Conservation (phyloP, 30 jellyfish, hydroid and myxozoan genomes). For the Mastigias papua region DNA sequence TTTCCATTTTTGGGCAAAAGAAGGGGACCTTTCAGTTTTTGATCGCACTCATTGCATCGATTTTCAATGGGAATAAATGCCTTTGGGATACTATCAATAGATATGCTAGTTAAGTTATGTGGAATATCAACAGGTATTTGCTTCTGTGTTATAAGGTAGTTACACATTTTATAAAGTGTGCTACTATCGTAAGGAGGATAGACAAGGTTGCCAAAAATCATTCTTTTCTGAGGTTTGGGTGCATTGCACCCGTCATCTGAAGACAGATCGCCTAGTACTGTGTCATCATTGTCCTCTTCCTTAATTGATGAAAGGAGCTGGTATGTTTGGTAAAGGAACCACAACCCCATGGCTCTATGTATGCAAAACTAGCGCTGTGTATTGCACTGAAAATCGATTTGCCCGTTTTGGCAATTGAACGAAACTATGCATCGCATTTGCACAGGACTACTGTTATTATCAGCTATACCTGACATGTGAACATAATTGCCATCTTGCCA, state of each 20-base stretch:
- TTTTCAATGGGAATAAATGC: not conserved
- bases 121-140: not conserved
- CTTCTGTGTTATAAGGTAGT: not conserved
- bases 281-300: not conserved
- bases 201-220: not conserved
- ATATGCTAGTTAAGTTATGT: not conserved
- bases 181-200: not conserved
- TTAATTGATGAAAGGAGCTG: not conserved
- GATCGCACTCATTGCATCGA: not conserved
- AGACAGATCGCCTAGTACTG: not conserved
- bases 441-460: not conserved
- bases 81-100: not conserved
- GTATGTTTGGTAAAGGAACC: constrained; percentile 17
- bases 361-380: constrained; percentile 13
- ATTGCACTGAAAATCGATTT: constrained; percentile 1
- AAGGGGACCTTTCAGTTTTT: not conserved
- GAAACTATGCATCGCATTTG: constrained; percentile 14
- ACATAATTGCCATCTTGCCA: not conserved
- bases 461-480: constrained; percentile 24
- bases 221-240: not conserved
- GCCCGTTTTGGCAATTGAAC: constrained; percentile 3
- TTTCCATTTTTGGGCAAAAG: constrained; percentile 7
- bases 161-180: not conserved
- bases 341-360: constrained; percentile 12
- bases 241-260: not conserved